These are phyloP conservation scores for Chaetogeoica ovagalla DNA, from an alignment of 2,888 invertebrate genomes.

Conservation along the genomic window DNA sequence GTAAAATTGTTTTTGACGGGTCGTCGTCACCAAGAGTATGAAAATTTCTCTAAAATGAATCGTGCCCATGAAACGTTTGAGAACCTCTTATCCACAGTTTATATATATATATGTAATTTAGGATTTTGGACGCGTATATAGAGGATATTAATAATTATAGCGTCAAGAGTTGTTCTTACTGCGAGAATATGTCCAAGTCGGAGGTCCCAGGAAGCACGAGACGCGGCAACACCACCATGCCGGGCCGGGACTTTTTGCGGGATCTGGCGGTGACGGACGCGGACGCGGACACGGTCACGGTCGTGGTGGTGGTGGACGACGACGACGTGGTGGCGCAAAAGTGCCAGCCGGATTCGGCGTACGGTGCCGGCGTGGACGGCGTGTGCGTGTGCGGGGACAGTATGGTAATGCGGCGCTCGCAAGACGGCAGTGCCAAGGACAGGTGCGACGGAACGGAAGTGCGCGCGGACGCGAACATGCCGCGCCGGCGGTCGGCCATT, in stretches of 20 bases:
- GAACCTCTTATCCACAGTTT: too few species aligned
- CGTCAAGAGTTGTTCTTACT: constrained; percentile 61
- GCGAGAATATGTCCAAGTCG: constrained; percentile 68
- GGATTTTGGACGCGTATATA: too few species aligned
- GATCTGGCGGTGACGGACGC: constrained; percentile 64
- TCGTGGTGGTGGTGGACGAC: constrained; percentile 62
- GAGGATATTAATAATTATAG: too few species aligned
- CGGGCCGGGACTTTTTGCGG: constrained; percentile 64
- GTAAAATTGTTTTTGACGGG: too few species aligned
- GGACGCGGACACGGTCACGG: constrained; percentile 2
- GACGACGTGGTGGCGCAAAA: constrained; percentile 32
- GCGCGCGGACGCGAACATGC: constrained; percentile 65
- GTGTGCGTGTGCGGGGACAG: constrained; percentile 69
- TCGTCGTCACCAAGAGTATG: too few species aligned
- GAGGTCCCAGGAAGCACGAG: constrained; percentile 72
- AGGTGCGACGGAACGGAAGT: constrained; percentile 66
- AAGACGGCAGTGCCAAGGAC: constrained; percentile 69
- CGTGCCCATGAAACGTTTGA: too few species aligned
- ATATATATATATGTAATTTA: too few species aligned
- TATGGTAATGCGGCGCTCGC: constrained; percentile 71
- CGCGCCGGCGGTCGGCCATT: constrained; percentile 69
- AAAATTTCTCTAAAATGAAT: too few species aligned
- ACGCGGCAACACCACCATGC: constrained; percentile 74
- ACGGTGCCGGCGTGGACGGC: constrained; percentile 59
- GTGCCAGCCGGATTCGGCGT: constrained; percentile 17